A percentile compares a stretch with the other conserved stretches of the same genome.
phyloP scores from a whole-genome alignment of 1,140 invertebrate species.

The Hyphantria cunea region DNA sequence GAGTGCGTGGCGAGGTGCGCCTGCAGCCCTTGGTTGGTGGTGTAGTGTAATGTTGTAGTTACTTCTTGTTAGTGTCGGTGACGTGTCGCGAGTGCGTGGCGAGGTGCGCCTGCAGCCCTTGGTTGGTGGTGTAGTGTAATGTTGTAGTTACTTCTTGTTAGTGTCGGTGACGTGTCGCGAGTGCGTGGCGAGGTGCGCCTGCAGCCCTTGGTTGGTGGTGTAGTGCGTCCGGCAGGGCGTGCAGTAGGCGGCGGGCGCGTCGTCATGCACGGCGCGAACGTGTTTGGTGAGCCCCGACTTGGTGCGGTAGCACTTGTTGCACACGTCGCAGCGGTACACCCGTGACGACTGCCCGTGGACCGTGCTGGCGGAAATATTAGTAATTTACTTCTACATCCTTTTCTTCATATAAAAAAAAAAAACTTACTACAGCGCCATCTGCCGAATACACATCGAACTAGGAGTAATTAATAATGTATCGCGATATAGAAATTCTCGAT shows the following conservation, averaged over 20 bases:
- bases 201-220: constrained; percentile 32
- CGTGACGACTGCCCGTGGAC: constrained; percentile 48
- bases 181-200: constrained; percentile 50
- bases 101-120: constrained; percentile 47
- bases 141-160: constrained; percentile 48
- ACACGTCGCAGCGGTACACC: constrained; percentile 43
- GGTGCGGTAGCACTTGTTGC: constrained; percentile 49
- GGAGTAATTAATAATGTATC: too few species aligned
- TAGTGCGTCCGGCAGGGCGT: constrained; percentile 48
- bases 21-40: constrained; percentile 31
- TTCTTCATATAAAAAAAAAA: too few species aligned
- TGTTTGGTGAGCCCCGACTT: constrained; percentile 50
- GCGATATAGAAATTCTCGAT: too few species aligned
- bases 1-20: constrained; percentile 53
- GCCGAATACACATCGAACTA: too few species aligned
- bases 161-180: constrained; percentile 42
- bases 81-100: constrained; percentile 47
- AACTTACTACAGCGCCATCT: too few species aligned
- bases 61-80: constrained; percentile 43
- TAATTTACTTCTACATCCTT: too few species aligned
- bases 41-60: too few species aligned
- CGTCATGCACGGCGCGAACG: constrained; percentile 29
- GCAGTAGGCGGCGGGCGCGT: constrained; percentile 34
- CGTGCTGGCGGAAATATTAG: constrained; percentile 38
- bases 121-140: constrained; percentile 42